Conservation (phyloP, 2,888 invertebrate genomes). For the Phaonia tiefii region DNA sequence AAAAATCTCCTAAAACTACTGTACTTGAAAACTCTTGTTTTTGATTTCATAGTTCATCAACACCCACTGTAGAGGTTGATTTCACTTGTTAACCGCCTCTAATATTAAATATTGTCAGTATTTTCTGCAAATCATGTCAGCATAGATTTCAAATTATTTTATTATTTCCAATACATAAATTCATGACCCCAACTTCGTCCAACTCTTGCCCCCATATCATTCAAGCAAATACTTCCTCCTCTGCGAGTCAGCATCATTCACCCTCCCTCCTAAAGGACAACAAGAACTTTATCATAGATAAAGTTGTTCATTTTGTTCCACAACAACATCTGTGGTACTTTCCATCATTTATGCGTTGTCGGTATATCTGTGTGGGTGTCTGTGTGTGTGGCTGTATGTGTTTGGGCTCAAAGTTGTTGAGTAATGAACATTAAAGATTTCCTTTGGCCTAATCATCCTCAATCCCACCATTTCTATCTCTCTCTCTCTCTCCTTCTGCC, state of each 20-base stretch:
- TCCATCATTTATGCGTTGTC: constrained; percentile 36
- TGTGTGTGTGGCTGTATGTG: not conserved
- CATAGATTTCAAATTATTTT: constrained; percentile 74
- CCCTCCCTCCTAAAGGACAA: not conserved
- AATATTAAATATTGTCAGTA: constrained; percentile 60
- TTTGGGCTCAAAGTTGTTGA: not conserved
- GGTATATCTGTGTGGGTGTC: too few relatives aligned
- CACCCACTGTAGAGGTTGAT: constrained; percentile 65
- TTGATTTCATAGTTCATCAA: not conserved
- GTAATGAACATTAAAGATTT: constrained; percentile 3
- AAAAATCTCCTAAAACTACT: too few relatives aligned
- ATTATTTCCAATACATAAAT: constrained; percentile 50
- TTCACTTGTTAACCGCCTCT: constrained; percentile 50
- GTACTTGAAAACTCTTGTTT: not conserved
- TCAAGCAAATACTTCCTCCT: not conserved
- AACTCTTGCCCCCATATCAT: too few relatives aligned
- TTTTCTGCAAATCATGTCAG: constrained; percentile 78
- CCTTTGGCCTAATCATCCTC: not conserved
- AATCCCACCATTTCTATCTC: not conserved
- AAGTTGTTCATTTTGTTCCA: constrained; percentile 27
- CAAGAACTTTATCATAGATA: not conserved
- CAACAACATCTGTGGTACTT: constrained; percentile 57
- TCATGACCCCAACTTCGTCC: too few relatives aligned
- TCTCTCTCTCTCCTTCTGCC: not conserved
- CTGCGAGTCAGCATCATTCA: too few relatives aligned